Percentiles rank a stretch among this genome's conserved stretches.
Conservation (phyloP, 2,797 vertebrate genomes). For the Epinephelus awoara region DNA sequence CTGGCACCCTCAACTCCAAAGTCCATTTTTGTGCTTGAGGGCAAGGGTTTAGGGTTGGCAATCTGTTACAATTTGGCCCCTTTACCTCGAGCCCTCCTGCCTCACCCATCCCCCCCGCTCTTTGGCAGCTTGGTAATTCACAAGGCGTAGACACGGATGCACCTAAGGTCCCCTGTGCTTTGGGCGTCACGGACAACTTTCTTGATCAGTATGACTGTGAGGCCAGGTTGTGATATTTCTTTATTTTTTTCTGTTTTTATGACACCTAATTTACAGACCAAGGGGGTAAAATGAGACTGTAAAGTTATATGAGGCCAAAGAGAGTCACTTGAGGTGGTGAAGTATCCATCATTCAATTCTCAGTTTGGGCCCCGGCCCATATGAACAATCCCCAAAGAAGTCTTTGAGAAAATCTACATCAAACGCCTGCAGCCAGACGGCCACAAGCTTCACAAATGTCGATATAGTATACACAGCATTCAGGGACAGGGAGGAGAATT, state of each 20-base stretch:
- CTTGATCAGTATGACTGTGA: constrained; percentile 61
- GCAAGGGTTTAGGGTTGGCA: constrained; percentile 68
- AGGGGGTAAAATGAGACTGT: constrained; percentile 63
- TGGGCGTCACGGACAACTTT: constrained; percentile 60
- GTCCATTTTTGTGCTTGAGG: constrained; percentile 65
- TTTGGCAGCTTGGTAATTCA: constrained; percentile 66
- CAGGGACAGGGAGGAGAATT: constrained; percentile 75
- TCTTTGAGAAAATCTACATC: constrained; percentile 76
- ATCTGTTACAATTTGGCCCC: constrained; percentile 81
- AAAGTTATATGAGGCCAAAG: constrained; percentile 74
- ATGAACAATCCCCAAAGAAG: constrained; percentile 62
- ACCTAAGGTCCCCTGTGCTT: constrained; percentile 52
- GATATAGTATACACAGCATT: constrained; percentile 68
- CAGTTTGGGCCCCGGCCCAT: constrained; percentile 52
- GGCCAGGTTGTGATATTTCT: constrained; percentile 34
- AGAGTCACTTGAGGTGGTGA: constrained; percentile 52
- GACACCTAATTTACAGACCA: constrained; percentile 72
- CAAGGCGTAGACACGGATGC: constrained; percentile 48
- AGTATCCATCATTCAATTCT: constrained; percentile 76
- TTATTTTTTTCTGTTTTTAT: constrained; percentile 46
- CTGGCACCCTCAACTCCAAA: constrained; percentile 75
- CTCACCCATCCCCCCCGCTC: constrained; percentile 13
- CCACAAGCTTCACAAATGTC: constrained; percentile 62
- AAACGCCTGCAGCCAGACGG: constrained; percentile 64
- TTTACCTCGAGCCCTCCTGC: constrained; percentile 52